Percentiles rank a stretch among this genome's conserved stretches.
phyloP scores from a whole-genome alignment of 2,113 vertebrate genomes.

The Triplophysa siluroides region DNA sequence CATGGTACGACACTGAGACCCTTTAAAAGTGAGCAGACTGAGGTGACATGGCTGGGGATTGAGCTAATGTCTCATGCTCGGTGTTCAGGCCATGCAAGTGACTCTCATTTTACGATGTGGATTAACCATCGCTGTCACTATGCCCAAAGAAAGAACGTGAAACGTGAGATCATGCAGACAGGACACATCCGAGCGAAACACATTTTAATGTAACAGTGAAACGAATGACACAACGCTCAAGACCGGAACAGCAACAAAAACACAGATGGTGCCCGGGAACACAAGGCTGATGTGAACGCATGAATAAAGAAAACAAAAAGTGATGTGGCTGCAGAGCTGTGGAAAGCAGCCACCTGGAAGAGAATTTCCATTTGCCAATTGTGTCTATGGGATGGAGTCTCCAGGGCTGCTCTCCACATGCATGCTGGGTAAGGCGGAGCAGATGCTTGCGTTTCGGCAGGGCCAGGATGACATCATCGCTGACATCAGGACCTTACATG shows the following conservation, averaged over 20 bases:
- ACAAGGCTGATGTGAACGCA: slow-evolving; percentile 54
- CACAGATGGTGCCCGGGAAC: slow-evolving; percentile 45
- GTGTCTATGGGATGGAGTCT: background rate
- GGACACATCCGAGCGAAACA: slow-evolving; percentile 14
- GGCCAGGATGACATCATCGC: slow-evolving; percentile 3
- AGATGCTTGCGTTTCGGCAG: slow-evolving; percentile 8
- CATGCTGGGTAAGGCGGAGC: slow-evolving; percentile 53
- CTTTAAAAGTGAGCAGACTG: slow-evolving; percentile 38
- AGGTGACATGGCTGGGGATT: slow-evolving; percentile 35
- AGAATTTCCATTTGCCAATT: no score
- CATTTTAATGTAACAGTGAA: slow-evolving; percentile 28
- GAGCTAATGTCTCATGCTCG: slow-evolving; percentile 67
- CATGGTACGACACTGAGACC: background rate
- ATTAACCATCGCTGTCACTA: slow-evolving; percentile 27
- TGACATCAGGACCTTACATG: slow-evolving; percentile 58
- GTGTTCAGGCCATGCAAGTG: slow-evolving; percentile 55
- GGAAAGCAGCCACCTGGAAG: slow-evolving; percentile 62
- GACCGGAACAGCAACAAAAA: slow-evolving; percentile 11
- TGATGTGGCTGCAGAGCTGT: slow-evolving; percentile 50
- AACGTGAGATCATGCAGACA: slow-evolving; percentile 46
- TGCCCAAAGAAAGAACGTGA: slow-evolving; percentile 29
- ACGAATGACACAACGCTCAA: background rate
- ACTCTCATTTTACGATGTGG: slow-evolving; percentile 18
- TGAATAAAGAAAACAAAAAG: slow-evolving; percentile 7
- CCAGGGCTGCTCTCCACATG: slow-evolving; percentile 45